Base-by-base conservation (phyloP, 2,113 vertebrate species). In the Tachysurus fulvidraco region DNA sequence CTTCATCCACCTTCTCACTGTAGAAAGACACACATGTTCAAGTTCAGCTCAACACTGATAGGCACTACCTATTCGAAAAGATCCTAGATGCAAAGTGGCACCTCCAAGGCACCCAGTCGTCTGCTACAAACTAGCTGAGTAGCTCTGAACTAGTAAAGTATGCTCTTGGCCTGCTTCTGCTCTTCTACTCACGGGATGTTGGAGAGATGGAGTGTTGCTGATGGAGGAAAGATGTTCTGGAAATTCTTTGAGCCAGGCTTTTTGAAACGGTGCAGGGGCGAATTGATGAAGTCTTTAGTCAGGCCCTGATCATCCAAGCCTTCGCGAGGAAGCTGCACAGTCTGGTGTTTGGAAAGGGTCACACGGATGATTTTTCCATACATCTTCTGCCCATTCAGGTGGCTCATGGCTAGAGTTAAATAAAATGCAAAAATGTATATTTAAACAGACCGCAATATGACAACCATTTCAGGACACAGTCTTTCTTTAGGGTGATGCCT, bases 211-310 rank as follows among this genome's bases (percentile, higher is more conserved):
- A 99, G 98, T 0, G 98, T 99, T 67, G 98, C 96, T 87, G 98
- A 99, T 16, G 98, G 98, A 91, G 98, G 98, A 74, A 99, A 99
- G 92, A 99, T 99, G 92, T 99, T 99, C 91, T 99, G 98, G 88
- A 99, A 99, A 92, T 99, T 99, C 95, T 99, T 99, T 82, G 98
- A 98, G 80, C 98, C 98, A 28, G 98, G 98, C 87, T 99, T 99
- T 93, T 99, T 99, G 92, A 99, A 99, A 90, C 98, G 98, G 92
- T 99, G 98, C 79, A 99, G 94, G 21, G 98, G 98, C 1, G 98
- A 99, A 91, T 97, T 98, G 89, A 96, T 96, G 92, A 98, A 99
- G 95, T 99, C 98, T 95, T 99, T 99, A 84, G 98, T 99, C 81
- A 99, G 94, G 60, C 97, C 96, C 91, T 99, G 98, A 93, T 99